Conservation (phyloP, 2,113 vertebrate species). For the Deroptyus accipitrinus region DNA sequence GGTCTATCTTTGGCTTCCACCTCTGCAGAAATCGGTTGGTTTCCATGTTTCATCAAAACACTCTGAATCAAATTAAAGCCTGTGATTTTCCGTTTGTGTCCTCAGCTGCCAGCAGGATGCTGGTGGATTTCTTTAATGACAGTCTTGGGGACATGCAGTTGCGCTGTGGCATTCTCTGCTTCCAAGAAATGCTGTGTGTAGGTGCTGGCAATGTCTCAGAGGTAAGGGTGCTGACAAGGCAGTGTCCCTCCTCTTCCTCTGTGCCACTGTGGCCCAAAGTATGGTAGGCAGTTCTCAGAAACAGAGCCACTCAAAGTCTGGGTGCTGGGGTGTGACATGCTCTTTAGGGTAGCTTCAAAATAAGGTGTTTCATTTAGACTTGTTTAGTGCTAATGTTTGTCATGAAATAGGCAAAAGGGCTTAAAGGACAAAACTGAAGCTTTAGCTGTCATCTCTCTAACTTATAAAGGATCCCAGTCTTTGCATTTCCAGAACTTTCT, state of each 20-base stretch:
- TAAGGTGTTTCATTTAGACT: background rate
- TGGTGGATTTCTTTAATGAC: conserved; percentile 17
- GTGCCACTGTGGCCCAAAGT: background rate
- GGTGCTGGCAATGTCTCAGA: background rate
- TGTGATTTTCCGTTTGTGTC: conserved; percentile 24
- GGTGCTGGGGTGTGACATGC: background rate
- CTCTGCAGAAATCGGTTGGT: background rate
- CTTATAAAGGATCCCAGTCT: background rate
- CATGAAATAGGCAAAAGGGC: background rate
- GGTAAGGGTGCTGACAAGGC: background rate
- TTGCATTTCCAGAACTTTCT: background rate
- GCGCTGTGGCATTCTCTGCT: background rate
- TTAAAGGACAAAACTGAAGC: background rate
- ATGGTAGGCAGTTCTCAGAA: background rate
- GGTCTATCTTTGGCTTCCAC: background rate
- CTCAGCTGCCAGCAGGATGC: background rate
- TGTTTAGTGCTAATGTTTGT: background rate
- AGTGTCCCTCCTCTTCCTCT: background rate
- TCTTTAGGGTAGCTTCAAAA: background rate
- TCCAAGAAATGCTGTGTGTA: conserved; percentile 12
- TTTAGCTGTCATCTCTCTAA: background rate
- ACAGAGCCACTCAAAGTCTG: background rate
- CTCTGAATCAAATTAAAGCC: background rate
- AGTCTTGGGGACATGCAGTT: background rate
- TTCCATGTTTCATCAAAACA: background rate